Percentiles rank a stretch among this genome's conserved stretches.
Conservation (phyloP, 2,113 vertebrate genomes). For the Thermophis baileyi region DNA sequence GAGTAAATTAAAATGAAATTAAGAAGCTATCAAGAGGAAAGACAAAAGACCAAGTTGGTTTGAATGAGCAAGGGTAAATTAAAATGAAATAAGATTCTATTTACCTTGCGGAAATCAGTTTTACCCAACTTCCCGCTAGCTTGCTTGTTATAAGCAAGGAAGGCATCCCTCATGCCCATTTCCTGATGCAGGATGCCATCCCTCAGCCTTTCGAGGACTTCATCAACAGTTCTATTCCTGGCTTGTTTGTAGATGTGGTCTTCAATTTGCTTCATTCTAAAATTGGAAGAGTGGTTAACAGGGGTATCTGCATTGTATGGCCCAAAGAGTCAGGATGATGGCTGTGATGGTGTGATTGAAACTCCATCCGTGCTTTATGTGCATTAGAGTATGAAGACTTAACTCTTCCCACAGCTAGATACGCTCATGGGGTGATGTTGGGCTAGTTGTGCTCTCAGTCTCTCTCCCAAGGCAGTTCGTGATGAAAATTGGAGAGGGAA, state of each 20-base stretch:
- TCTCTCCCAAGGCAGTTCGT: neutral
- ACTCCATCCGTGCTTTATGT: neutral
- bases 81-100: neutral
- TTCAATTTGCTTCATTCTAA: conserved; percentile 50
- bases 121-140: conserved; percentile 39
- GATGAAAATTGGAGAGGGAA: neutral
- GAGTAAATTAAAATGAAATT: neutral
- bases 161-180: conserved; percentile 45
- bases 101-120: conserved; percentile 62
- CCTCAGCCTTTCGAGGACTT: conserved; percentile 58
- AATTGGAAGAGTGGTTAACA: conserved; percentile 37
- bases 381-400: neutral
- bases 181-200: conserved; percentile 41
- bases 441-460: neutral
- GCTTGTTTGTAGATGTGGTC: neutral
- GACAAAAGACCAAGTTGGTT: neutral
- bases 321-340: neutral
- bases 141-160: conserved; percentile 51
- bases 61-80: neutral
- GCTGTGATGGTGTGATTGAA: neutral
- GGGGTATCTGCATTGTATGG: neutral
- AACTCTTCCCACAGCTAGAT: neutral
- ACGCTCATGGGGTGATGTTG: neutral
- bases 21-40: neutral
- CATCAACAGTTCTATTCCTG: conserved; percentile 50